Evolutionary conservation across 2,888 invertebrate species (phyloP), one percentile per base, ranked within the genome.

Genomic region (Nomada lathburiana): DNA sequence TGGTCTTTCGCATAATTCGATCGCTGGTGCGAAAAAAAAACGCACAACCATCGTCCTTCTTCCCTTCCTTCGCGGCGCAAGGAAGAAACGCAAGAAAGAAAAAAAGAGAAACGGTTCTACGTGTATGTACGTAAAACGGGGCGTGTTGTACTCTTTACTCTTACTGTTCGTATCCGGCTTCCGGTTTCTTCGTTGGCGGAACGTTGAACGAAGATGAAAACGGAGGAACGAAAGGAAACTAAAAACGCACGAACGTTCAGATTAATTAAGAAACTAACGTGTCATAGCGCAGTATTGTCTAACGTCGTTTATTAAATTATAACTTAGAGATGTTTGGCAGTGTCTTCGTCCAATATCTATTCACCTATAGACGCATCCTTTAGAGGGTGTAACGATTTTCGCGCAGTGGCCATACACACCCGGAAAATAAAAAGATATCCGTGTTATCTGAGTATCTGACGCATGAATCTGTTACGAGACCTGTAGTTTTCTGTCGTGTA

Each of bases 261-360:
- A 71, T 79, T 77, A 76, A 88, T 80, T 76, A 65, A 47, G 57
- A 78, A 79, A 75, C 73, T 76, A 82, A 79, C 76, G 74, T 73
- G 67, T 85, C 82, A 81, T 85, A 89, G 84, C 85, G 83, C 85
- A 83, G 76, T 75, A 70, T 82, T 84, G 77, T 83, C 80, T 81
- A 82, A 81, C 70, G 47, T 82, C 55, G 72, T 80, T 81, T 83
- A 83, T 82, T 86, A 83, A 84, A 89, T 89, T 87, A 91, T 90
- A 91, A 90, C 89, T 89, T 90, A 90, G 77, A 89, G 78, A 87
- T 87, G 89, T 91, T 92, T 92, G 92, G 92, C 93, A 92, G 92
- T 92, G 93, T 86, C 85, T 86, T 80, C 84, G 85, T 84, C 81
- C 85, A 82, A 87, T 76, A 81, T 82, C 55, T 71, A 83, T 67